Percentiles rank a stretch among this genome's conserved stretches.
phyloP scores from a whole-genome alignment of 2,797 vertebrate genomes.

The Dendrocincla tyrannina region DNA sequence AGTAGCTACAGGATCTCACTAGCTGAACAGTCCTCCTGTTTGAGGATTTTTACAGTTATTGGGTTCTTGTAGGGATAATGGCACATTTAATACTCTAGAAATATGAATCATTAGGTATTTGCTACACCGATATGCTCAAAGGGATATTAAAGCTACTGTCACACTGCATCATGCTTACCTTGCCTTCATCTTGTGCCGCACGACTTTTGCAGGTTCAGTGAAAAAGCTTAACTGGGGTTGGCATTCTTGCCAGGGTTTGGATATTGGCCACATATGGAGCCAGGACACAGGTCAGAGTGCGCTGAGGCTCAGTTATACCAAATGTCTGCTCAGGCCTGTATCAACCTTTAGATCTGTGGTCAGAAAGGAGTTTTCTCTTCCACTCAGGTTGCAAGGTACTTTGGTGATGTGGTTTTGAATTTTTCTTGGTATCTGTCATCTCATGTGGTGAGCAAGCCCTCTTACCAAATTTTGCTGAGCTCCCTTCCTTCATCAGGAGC shows the following conservation, averaged over 20 bases:
- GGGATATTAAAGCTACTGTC: conserved; percentile 1
- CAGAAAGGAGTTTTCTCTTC: not conserved
- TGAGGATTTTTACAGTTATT: not conserved
- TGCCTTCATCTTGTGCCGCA: not conserved
- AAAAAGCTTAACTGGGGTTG: not conserved
- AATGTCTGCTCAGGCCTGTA: not conserved
- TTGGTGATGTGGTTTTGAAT: not conserved
- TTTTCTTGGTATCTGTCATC: not conserved
- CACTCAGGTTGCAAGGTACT: not conserved
- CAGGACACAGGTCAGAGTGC: not conserved
- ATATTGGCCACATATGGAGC: not conserved
- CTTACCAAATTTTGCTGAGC: not conserved
- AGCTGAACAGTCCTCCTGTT: not conserved
- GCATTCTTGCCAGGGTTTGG: not conserved
- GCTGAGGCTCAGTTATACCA: not conserved
- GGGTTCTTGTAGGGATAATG: not conserved
- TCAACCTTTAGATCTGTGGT: not conserved
- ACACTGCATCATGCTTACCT: not conserved
- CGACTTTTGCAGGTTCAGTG: not conserved
- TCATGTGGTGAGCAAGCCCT: not conserved
- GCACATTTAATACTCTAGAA: not conserved
- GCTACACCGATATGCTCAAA: not conserved
- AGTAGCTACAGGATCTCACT: not conserved
- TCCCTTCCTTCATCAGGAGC: not conserved
- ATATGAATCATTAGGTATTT: not conserved